These are phyloP conservation scores for Phyllostomus discolor DNA, from an alignment of 2,113 vertebrate species.

Conservation along the genomic window DNA sequence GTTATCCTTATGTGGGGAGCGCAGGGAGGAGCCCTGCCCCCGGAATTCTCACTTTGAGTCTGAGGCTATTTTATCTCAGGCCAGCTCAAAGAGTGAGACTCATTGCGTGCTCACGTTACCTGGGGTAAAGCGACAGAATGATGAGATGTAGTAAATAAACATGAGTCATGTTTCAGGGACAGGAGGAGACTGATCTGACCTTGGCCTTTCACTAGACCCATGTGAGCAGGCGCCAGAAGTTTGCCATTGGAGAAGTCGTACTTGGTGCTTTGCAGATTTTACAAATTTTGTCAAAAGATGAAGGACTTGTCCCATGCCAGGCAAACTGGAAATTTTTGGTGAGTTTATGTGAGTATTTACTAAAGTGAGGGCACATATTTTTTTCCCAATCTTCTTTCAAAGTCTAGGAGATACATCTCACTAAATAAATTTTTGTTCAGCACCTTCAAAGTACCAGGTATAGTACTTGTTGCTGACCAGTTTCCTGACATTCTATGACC, in stretches of 20 bases:
- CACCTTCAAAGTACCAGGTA: neutral
- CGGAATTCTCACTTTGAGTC: neutral
- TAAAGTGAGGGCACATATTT: neutral
- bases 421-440: neutral
- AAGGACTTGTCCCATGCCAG: neutral
- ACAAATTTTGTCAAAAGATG: neutral
- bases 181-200: neutral
- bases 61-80: neutral
- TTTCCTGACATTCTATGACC: neutral
- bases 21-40: neutral
- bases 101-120: neutral
- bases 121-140: neutral
- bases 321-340: neutral
- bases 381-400: neutral
- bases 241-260: rapidly evolving
- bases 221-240: neutral
- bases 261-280: neutral
- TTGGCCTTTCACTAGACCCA: neutral
- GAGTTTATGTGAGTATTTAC: neutral
- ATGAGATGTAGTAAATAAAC: neutral
- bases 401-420: neutral
- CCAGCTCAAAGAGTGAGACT: neutral
- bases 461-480: neutral
- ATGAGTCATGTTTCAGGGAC: neutral
- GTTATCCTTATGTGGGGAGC: neutral